Base-by-base conservation (phyloP, 2,888 invertebrate species). In the Drosophila histrio region DNA sequence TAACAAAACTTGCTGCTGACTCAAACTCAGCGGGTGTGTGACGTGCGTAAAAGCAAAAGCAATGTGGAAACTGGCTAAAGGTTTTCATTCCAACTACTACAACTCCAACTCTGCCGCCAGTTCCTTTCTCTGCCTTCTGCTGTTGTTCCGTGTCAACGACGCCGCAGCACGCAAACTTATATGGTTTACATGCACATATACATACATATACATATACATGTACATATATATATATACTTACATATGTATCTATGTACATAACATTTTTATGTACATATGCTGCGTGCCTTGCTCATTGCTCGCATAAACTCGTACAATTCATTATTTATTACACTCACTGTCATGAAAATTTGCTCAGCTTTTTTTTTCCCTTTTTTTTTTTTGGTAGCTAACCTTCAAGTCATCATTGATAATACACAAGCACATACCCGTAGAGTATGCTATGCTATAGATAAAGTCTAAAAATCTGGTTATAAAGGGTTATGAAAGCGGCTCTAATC, bases 291-390 rank as follows among this genome's bases (percentile, higher is more conserved):
- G 67, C 79, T 85, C 67, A 82, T 83, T 81, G 83, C 84, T 61
- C 58, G 66, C 67, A 67, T 83, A 83, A 79, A 64, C 70, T 83
- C 77, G 62, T 49, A 68, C 67, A 84, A 83, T 87, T 83, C 89
- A 83, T 88, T 83, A 83, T 83, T 88, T 82, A 87, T 88, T 87
- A 78, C 72, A 62, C 67, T 86, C 62, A 61, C 82, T 79, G 84
- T 69, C 80, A 82, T 79, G 76, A 79, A 85, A 82, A 88, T 81
- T 86, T 87, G 62, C 43, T 79, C 72, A 69, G 77, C 68, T 65
- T 80, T 79, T 38, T 50, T 56, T 66, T 36, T 47, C 32, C 54
- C 57, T 34, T 53, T 64, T 50, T 32, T 38, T 69, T 65, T 61
- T 62, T 71, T 52, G 54, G 77, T 24, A 65, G 65, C 56, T 56